phyloP scores from a whole-genome alignment of 2,113 vertebrate species.

The Bos indicus region DNA sequence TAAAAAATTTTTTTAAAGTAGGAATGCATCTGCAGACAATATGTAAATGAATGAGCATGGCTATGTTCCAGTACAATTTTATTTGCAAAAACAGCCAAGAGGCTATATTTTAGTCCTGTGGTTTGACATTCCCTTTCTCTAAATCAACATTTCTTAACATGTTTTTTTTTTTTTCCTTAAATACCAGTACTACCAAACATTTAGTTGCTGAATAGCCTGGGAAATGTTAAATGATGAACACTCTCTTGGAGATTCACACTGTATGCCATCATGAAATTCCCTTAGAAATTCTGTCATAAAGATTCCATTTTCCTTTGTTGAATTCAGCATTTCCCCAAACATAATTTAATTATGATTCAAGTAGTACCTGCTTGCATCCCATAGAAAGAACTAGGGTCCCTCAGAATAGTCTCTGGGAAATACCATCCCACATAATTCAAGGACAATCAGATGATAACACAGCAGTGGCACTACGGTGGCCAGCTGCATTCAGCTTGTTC shows the following conservation, averaged over 20 bases:
- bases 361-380: background rate
- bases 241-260: background rate
- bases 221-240: background rate
- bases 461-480: background rate
- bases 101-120: background rate
- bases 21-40: background rate
- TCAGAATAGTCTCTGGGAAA: background rate
- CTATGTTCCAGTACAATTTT: background rate
- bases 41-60: background rate
- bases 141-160: background rate
- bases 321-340: background rate
- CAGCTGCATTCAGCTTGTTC: background rate
- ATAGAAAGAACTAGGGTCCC: background rate
- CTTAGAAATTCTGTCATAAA: background rate
- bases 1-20: background rate
- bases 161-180: background rate
- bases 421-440: background rate
- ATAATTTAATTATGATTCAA: background rate
- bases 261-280: background rate
- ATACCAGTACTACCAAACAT: background rate
- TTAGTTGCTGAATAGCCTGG: background rate
- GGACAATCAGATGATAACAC: background rate
- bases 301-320: background rate
- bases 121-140: background rate
- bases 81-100: background rate